These are phyloP conservation scores for Pica pica DNA, from an alignment of 2,113 vertebrate genomes.

Conservation along the genomic window DNA sequence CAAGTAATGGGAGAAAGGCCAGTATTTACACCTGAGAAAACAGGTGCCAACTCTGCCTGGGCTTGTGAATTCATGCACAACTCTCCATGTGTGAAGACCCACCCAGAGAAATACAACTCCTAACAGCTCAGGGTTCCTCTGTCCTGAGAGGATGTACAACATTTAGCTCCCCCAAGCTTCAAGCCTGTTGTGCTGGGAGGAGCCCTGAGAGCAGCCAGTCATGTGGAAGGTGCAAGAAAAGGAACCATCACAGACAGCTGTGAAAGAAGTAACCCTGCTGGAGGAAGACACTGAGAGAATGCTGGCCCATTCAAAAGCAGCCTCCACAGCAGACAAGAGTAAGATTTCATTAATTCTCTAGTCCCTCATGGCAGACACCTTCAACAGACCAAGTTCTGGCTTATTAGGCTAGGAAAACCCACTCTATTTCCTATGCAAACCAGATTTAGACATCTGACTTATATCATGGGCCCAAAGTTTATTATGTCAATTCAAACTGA, in stretches of 20 bases:
- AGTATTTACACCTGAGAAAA: background rate
- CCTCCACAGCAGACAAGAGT: background rate
- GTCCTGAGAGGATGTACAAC: background rate
- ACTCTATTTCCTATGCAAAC: background rate
- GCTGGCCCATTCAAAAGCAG: background rate
- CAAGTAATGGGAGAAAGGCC: background rate
- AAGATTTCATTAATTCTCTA: background rate
- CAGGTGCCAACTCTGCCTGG: background rate
- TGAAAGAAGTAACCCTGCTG: background rate
- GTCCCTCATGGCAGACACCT: background rate
- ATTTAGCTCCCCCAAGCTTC: background rate
- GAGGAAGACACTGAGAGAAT: background rate
- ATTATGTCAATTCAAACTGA: background rate
- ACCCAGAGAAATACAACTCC: background rate
- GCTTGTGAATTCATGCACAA: background rate
- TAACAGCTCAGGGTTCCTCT: background rate
- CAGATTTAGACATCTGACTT: background rate
- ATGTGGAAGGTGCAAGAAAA: background rate
- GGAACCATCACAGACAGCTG: background rate
- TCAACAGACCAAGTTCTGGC: background rate
- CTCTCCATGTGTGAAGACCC: rapidly evolving
- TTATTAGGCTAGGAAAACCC: background rate
- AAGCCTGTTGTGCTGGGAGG: background rate
- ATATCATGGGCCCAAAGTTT: background rate
- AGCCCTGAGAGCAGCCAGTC: background rate